Evolutionary conservation across 2,113 vertebrate species (phyloP), one percentile per base, ranked within the genome.

Genomic region (Silurus meridionalis): DNA sequence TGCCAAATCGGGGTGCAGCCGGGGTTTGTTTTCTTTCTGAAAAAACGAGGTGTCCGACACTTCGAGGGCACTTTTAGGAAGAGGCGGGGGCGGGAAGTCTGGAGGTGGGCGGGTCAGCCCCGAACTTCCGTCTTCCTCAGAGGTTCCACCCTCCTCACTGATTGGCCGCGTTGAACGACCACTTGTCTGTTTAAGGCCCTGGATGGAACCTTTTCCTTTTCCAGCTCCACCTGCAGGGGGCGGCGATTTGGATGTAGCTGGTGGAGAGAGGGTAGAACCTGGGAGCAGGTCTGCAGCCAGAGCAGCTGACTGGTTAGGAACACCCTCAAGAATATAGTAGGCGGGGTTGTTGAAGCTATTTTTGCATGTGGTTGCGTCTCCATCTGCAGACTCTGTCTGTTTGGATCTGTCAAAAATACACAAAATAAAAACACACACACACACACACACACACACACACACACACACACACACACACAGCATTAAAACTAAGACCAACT

Each of bases 341-440:
- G 97, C 97, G 0, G 98, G 98, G 89, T 99, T 99, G 89, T 99
- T 99, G 95, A 97, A 99, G 94, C 98, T 98, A 95, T 97, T 98
- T 92, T 98, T 98, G 91, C 93, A 89, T 0, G 93, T 90, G 6
- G 93, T 92, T 0, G 92, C 92, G 14, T 96, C 96, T 0, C 89
- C 89, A 1, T 98, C 97, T 2, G 92, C 60, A 28, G 91, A 17
- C 0, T 98, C 97, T 0, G 37, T 46, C 66, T 84, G 94, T 90
- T 96, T 98, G n/a, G 92, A 89, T 90, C 97, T 99, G 90, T 0
- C 9, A 72, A 75, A 80, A 89, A 60, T 21, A 85, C 10, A 66
- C 0, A 4, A 58, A 52, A 37, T n/a, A 17, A 0, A 58, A 72
- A 81, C 8, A 17, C 52, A 60, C 23, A 8, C 4, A 21, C 11